Evolutionary conservation across 1,140 invertebrate genomes (phyloP), one percentile per base, ranked within the genome.

Genomic region (Calosoma granatense): DNA sequence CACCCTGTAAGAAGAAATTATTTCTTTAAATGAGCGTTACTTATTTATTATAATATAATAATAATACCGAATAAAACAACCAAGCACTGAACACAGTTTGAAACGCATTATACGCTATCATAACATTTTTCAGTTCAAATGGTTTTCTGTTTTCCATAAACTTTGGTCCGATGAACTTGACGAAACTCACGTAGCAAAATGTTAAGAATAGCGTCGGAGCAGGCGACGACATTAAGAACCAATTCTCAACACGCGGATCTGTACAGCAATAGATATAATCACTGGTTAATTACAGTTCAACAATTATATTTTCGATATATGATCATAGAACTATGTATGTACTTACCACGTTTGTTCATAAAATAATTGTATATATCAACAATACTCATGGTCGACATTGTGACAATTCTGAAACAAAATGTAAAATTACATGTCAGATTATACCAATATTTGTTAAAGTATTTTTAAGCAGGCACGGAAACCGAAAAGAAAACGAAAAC

Each of bases 1-100:
- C 72, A 52, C 78, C 86, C 81, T 82, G 67, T 57, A 72, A 65
- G n/a, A 6, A 36, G 6, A 36, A 9, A 36, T 36, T 36, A 36
- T 36, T 36, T 36, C n/a, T 9, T 9, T 9, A 9, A 36, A 36
- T 9, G n/a, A 36, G n/a, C n/a, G n/a, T 9, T 36, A 36, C 6
- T 36, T 36, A n/a, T 36, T 36, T 36, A 36, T 36, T 36, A 9
- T 36, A 9, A 36, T 36, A 36, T 36, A 36, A 36, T n/a, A 36
- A 9, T 9, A 36, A 36, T 47, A 47, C 41, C 41, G 9, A 3
- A 17, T 47, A 47, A 47, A 47, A 47, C 6, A 47, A 12, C 6
- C 15, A 47, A 9, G 41, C 6, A 17, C 41, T 47, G 6, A 17
- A 47, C 9, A 47, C 3, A 12, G 15, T 17, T 47, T 47, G 41